Evolutionary conservation across 1,140 invertebrate species (phyloP), one percentile per base, ranked within the genome.

Genomic region (Physella acuta): DNA sequence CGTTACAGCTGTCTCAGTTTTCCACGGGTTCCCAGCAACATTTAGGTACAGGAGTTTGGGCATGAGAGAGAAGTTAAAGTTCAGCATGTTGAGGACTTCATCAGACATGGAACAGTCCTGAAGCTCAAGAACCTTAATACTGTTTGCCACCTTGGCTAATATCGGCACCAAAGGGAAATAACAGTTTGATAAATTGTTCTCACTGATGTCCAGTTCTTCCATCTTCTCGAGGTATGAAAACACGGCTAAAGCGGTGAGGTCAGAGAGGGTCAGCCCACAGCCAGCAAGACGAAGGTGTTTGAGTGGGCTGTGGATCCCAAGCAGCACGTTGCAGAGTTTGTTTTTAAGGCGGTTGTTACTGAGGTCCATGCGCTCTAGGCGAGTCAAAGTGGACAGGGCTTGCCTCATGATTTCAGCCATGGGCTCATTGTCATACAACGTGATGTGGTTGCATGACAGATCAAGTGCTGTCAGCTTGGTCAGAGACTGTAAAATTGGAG

Each of bases 401-500:
- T 63, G 55, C 4, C 79, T 68, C 31, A 76, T 67, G 28, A 75
- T 63, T 1, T 69, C 59, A 31, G 77, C 62, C 31, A 62, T 61
- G 8, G 70, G 56, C 58, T 67, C 74, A 39, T 74, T 70, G 8
- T 56, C 62, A 55, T 72, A 72, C 28, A 77, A 64, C 28, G 70
- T 69, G 52, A 82, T 78, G 68, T 67, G 73, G 71, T 82, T 82
- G 70, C 78, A 81, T 11, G 79, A 78, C 20, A 82, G 61, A 55
- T 82, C 81, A 36, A 82, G 73, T 1, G 77, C 74, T 31, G 74
- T 77, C 0, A 82, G 70, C 34, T 76, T 73, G 28, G 65, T 66
- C 49, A 80, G 70, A 14, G 62, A 73, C 52, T 73, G 53, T 8
- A 82, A 44, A 3, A 64, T 58, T 51, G 77, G 77, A 4, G 72